Conservation (phyloP, 2,113 vertebrate genomes). For the Tonatia bakeri region DNA sequence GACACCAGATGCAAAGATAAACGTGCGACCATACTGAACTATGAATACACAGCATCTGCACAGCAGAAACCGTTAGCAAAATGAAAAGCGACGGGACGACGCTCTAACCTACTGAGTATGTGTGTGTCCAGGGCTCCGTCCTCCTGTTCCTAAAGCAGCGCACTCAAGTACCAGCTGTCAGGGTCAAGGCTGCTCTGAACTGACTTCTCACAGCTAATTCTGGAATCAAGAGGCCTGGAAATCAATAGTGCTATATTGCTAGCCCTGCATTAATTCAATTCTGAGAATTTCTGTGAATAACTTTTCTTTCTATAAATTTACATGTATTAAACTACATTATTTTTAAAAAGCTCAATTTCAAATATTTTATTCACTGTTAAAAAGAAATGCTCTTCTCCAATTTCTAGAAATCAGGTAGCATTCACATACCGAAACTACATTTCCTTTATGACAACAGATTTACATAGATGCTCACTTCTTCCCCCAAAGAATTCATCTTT, state of each 20-base stretch:
- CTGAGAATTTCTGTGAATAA: conserved; percentile 7
- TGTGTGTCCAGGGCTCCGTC: background rate
- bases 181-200: background rate
- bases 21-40: too few species aligned
- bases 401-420: background rate
- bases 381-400: background rate
- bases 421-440: background rate
- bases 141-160: background rate
- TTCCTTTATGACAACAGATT: background rate
- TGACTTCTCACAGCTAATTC: conserved; percentile 6
- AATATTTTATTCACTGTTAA: background rate
- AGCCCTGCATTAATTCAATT: background rate
- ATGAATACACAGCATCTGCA: too few species aligned
- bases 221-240: conserved; percentile 4
- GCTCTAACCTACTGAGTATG: too few species aligned
- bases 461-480: background rate
- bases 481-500: background rate
- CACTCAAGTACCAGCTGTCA: background rate
- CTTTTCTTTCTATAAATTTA: background rate
- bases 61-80: too few species aligned
- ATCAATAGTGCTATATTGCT: background rate
- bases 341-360: background rate
- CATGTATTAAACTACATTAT: background rate
- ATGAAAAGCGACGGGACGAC: too few species aligned
- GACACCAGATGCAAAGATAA: background rate